phyloP scores from a whole-genome alignment of 2,113 vertebrate genomes.

The Catharus bicknelli region DNA sequence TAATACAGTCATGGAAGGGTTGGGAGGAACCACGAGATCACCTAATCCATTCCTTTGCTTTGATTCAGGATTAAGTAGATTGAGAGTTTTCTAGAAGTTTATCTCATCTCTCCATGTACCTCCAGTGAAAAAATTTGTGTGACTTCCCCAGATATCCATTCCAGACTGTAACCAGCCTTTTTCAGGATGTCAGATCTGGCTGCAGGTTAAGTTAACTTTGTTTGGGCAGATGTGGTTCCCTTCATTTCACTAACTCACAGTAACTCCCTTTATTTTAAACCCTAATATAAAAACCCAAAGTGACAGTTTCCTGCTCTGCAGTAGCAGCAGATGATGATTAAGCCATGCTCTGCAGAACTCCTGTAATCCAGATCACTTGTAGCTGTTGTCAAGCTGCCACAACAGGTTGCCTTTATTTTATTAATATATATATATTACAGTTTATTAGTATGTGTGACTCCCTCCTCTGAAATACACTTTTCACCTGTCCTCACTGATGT shows the following conservation, averaged over 20 bases:
- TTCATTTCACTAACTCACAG: neutral
- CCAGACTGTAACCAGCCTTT: neutral
- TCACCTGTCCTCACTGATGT: neutral
- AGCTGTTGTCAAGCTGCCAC: neutral
- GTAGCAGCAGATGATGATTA: neutral
- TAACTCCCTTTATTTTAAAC: neutral
- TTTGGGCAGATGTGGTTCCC: neutral
- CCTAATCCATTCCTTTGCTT: neutral
- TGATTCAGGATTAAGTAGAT: slow-evolving; percentile 7
- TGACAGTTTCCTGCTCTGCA: neutral
- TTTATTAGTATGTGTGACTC: neutral
- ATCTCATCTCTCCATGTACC: neutral
- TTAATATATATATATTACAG: neutral
- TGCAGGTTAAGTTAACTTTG: neutral
- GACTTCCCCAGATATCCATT: neutral
- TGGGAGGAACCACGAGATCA: neutral
- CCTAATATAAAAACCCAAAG: neutral
- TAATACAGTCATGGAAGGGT: neutral
- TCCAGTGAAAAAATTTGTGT: neutral
- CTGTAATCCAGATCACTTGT: neutral
- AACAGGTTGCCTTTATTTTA: neutral
- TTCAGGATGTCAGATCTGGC: neutral
- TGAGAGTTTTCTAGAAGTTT: neutral
- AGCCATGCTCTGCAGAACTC: neutral
- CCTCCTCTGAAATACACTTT: neutral